Evolutionary conservation across 1,140 invertebrate genomes (phyloP).

Genomic region (Hyles euphorbiae): DNA sequence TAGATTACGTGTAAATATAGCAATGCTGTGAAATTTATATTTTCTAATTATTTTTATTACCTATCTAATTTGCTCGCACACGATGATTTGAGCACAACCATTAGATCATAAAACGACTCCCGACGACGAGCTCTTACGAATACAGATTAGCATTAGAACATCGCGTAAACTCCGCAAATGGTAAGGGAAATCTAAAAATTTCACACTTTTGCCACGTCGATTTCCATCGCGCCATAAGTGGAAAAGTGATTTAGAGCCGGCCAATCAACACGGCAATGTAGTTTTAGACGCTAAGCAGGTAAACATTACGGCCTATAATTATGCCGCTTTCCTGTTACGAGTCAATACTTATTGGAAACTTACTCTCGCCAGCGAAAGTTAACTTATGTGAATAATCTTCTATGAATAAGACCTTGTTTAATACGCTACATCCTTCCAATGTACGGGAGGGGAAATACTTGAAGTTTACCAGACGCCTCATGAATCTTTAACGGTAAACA

Average conservation of each 20-base stretch:
- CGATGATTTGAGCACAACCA: too few relatives aligned
- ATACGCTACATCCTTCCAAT: too few relatives aligned
- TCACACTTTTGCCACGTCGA: conserved; percentile 15
- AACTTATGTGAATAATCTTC: conserved; percentile 30
- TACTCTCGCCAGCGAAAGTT: conserved; percentile 54
- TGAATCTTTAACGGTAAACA: too few relatives aligned
- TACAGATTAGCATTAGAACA: conserved; percentile 1
- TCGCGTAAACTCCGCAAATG: conserved; percentile 12
- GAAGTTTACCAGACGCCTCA: too few relatives aligned
- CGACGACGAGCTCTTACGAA: too few relatives aligned
- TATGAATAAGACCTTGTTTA: conserved; percentile 1
- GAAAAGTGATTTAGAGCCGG: conserved; percentile 17
- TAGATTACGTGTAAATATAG: too few relatives aligned
- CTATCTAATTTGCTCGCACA: too few relatives aligned
- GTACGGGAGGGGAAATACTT: too few relatives aligned
- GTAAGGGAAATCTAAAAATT: conserved; percentile 18
- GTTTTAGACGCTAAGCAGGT: conserved; percentile 26
- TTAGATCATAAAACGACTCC: too few relatives aligned
- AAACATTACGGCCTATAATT: conserved; percentile 30
- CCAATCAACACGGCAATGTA: conserved; percentile 10
- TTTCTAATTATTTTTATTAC: too few relatives aligned
- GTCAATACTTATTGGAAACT: conserved; percentile 32
- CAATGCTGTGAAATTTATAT: too few relatives aligned
- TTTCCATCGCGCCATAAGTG: conserved; percentile 20
- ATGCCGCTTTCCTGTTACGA: conserved; percentile 9